A percentile compares a stretch with the other conserved stretches of the same genome.
These are phyloP conservation scores for Ornithorhynchus anatinus DNA, from an alignment of 2,113 vertebrate species.

Conservation along the genomic window DNA sequence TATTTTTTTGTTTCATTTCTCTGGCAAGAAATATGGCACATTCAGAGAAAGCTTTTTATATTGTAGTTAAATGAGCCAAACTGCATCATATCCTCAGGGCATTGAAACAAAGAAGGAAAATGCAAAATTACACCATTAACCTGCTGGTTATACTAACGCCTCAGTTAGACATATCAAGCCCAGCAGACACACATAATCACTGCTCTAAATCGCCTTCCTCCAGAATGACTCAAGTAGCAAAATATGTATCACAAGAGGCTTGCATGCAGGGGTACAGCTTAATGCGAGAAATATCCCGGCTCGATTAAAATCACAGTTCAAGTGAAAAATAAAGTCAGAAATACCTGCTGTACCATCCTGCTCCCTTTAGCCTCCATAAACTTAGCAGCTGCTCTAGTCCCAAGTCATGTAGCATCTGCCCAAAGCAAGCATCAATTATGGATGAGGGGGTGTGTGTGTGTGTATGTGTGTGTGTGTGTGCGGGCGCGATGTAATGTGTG, in stretches of 20 bases:
- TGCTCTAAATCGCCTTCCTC: neutral
- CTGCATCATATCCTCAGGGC: constrained; percentile 59
- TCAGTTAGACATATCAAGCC: constrained; percentile 14
- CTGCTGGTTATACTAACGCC: constrained; percentile 53
- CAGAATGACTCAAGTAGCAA: constrained; percentile 17
- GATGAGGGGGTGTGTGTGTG: constrained; percentile 63
- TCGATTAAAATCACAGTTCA: constrained; percentile 28
- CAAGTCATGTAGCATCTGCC: constrained; percentile 83
- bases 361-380: constrained; percentile 82
- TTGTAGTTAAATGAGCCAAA: constrained; percentile 65
- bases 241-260: neutral
- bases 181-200: constrained; percentile 19
- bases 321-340: constrained; percentile 70
- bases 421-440: constrained; percentile 75
- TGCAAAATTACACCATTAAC: constrained; percentile 57
- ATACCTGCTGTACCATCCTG: constrained; percentile 89
- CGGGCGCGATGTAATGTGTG: too few relatives aligned
- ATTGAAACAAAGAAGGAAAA: constrained; percentile 64
- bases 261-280: constrained; percentile 34
- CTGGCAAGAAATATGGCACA: constrained; percentile 60
- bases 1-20: constrained; percentile 51
- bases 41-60: constrained; percentile 60
- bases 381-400: constrained; percentile 80
- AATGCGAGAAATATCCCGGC: neutral
- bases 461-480: constrained; percentile 42